phyloP scores from a whole-genome alignment of 2,113 vertebrate species.

The Leucoraja erinaceus region DNA sequence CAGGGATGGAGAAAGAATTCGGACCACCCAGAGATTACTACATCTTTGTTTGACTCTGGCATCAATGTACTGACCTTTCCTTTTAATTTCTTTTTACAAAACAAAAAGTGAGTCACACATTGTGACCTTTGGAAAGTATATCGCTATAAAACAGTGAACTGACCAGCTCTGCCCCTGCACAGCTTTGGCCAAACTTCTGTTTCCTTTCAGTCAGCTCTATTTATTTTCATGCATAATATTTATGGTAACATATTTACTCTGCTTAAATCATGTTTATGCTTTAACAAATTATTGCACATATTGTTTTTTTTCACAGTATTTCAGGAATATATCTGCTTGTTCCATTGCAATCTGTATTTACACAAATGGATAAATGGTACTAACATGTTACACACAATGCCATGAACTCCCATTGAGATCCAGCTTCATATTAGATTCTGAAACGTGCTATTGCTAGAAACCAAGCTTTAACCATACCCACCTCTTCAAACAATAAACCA shows the following conservation, averaged over 20 bases:
- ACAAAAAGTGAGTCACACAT: constrained; percentile 29
- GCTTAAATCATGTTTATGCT: constrained; percentile 24
- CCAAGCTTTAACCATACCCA: not conserved
- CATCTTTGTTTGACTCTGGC: not conserved
- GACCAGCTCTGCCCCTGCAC: not conserved
- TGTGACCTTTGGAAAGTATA: constrained; percentile 27
- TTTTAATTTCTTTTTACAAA: constrained; percentile 12
- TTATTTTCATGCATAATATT: constrained; percentile 37
- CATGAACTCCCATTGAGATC: not conserved
- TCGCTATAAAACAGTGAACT: not conserved
- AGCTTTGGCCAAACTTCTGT: constrained; percentile 11
- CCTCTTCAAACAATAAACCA: constrained; percentile 28
- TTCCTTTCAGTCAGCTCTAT: constrained; percentile 29
- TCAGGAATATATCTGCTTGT: not conserved
- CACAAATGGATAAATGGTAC: constrained; percentile 18
- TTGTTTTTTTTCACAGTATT: constrained; percentile 15
- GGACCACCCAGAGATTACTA: constrained; percentile 18
- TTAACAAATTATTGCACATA: constrained; percentile 33
- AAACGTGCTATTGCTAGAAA: constrained; percentile 5
- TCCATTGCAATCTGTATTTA: constrained; percentile 35
- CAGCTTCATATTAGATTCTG: not conserved
- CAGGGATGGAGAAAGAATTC: not conserved
- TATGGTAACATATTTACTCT: constrained; percentile 26
- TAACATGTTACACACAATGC: not conserved
- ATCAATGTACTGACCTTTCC: not conserved